Percentiles rank a stretch among this genome's conserved stretches.
phyloP scores from a whole-genome alignment of 2,797 vertebrate genomes.

The Poeciliopsis turneri region DNA sequence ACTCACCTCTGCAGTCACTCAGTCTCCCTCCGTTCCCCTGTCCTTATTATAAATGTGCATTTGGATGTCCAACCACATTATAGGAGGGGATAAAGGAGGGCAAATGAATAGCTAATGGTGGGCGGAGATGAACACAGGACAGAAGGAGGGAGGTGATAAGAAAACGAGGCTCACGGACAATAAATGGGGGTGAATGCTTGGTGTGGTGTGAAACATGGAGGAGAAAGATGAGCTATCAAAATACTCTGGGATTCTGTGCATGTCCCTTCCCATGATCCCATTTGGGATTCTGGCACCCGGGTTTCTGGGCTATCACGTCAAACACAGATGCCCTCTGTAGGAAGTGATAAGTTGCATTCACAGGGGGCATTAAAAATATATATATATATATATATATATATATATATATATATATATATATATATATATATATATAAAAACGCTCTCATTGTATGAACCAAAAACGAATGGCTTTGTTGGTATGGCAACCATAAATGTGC shows the following conservation, averaged over 20 bases:
- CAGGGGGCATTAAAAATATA: conserved; percentile 6
- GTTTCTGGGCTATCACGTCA: conserved; percentile 53
- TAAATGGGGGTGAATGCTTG: conserved; percentile 23
- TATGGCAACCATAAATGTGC: conserved; percentile 64
- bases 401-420: too few relatives aligned
- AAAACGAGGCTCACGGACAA: conserved; percentile 42
- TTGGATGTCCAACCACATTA: conserved; percentile 34
- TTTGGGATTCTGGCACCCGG: conserved; percentile 66
- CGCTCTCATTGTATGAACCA: conserved; percentile 29
- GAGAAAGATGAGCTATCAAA: conserved; percentile 34
- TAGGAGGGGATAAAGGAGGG: conserved; percentile 10
- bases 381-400: too few relatives aligned
- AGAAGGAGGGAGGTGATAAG: conserved; percentile 21
- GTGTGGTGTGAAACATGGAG: conserved; percentile 31
- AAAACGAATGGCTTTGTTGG: conserved; percentile 55
- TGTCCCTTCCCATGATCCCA: conserved; percentile 54
- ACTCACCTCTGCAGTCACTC: conserved; percentile 53
- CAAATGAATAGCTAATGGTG: conserved; percentile 42
- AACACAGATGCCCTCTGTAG: conserved; percentile 47
- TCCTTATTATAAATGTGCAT: conserved; percentile 22
- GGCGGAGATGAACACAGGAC: conserved; percentile 40
- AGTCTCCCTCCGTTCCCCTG: conserved; percentile 21
- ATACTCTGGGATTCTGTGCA: conserved; percentile 56
- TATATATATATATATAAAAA: too few relatives aligned
- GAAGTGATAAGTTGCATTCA: conserved; percentile 34